Percentiles rank a stretch among this genome's conserved stretches.
Evolutionary conservation across 2,113 vertebrate species (phyloP).

Genomic region (Ceyx melanurus): DNA sequence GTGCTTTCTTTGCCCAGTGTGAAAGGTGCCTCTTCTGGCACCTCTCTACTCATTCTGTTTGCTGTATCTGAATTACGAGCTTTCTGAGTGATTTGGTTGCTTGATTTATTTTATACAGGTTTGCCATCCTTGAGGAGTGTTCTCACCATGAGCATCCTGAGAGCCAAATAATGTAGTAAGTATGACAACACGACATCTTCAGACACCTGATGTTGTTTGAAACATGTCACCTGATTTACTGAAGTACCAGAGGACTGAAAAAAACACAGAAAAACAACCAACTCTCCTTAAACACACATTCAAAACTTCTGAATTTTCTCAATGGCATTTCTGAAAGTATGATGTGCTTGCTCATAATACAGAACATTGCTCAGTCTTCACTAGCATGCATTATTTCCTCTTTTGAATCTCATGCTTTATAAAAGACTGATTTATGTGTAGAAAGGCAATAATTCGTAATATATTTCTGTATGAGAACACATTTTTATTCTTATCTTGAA

Average conservation of each 20-base stretch:
- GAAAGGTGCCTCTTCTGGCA: not conserved
- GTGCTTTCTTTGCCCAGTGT: not conserved
- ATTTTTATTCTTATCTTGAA: conserved; percentile 1
- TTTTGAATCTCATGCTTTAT: not conserved
- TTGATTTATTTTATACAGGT: not conserved
- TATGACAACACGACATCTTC: not conserved
- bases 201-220: not conserved
- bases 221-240: not conserved
- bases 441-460: conserved; percentile 14
- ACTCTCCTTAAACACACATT: not conserved
- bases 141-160: not conserved
- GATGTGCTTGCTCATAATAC: not conserved
- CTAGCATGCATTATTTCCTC: not conserved
- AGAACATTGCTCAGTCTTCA: not conserved
- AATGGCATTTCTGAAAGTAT: not conserved
- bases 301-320: not conserved
- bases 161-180: not conserved
- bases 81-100: not conserved
- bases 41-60: not conserved
- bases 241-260: not conserved
- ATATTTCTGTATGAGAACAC: not conserved
- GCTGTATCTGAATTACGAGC: not conserved
- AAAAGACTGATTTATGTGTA: not conserved
- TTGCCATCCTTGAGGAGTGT: not conserved
- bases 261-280: not conserved